Evolutionary conservation across 2,888 invertebrate genomes (phyloP).

Genomic region (Nesidiocoris tenuis): DNA sequence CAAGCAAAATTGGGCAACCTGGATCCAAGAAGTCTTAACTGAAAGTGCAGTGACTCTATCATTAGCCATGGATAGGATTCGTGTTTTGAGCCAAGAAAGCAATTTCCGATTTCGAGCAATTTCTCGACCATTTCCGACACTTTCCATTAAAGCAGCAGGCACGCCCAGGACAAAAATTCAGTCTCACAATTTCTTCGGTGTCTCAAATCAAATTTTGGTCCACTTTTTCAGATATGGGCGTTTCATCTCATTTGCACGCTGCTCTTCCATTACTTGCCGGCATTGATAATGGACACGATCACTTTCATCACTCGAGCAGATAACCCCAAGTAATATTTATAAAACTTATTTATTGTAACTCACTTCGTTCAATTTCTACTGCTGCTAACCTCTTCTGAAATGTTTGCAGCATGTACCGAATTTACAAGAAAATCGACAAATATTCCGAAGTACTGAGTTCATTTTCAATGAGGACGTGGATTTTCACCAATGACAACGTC

Average conservation of each 20-base stretch:
- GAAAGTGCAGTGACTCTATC: no score
- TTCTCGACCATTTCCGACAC: no score
- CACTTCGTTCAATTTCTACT: neutral
- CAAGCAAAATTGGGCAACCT: no score
- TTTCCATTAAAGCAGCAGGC: no score
- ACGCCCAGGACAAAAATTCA: no score
- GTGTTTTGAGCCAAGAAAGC: no score
- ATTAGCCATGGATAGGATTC: no score
- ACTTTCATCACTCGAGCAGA: constrained; percentile 65
- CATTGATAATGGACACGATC: constrained; percentile 65
- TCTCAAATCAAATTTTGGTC: no score
- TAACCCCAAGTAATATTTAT: constrained; percentile 63
- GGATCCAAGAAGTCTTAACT: no score
- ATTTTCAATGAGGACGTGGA: constrained; percentile 79
- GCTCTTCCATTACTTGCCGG: constrained; percentile 71
- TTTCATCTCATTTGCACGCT: constrained; percentile 61
- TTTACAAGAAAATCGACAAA: constrained; percentile 73
- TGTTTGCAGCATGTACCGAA: constrained; percentile 65
- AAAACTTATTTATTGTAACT: neutral
- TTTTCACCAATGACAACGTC: constrained; percentile 65
- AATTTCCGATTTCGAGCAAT: no score
- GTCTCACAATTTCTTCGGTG: no score
- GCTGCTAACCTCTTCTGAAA: neutral
- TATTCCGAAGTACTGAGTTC: constrained; percentile 73
- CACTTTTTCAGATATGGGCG: constrained; percentile 55